phyloP scores from a whole-genome alignment of 2,113 vertebrate genomes.

The Papio anubis region DNA sequence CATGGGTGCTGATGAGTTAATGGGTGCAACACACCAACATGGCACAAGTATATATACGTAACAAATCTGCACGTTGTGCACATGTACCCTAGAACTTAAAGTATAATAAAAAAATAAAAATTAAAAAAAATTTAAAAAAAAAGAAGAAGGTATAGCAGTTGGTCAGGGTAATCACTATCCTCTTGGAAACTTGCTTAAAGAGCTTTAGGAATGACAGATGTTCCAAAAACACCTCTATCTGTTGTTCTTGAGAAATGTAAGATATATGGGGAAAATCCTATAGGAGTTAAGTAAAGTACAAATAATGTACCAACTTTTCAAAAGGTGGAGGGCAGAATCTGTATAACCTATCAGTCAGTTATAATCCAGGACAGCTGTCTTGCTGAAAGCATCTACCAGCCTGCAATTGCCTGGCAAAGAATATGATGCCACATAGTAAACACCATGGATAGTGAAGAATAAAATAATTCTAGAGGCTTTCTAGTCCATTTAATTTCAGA shows the following conservation, averaged over 20 bases:
- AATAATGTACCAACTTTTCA: not conserved
- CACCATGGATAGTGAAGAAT: not conserved
- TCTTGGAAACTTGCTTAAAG: not conserved
- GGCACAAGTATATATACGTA: too few relatives aligned
- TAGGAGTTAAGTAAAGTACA: not conserved
- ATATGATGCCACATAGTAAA: not conserved
- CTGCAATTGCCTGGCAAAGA: not conserved
- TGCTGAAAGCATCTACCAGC: not conserved
- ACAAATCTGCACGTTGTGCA: too few relatives aligned
- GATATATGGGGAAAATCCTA: not conserved
- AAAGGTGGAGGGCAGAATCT: not conserved
- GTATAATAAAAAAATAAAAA: too few relatives aligned
- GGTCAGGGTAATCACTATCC: not conserved
- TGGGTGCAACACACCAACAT: too few relatives aligned
- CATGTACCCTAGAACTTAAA: too few relatives aligned
- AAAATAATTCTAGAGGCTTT: conserved; percentile 14
- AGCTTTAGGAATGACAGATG: not conserved
- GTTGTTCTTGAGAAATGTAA: conserved; percentile 23
- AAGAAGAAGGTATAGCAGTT: not conserved
- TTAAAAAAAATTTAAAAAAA: accelerated
- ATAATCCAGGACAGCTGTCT: not conserved
- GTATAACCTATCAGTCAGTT: not conserved
- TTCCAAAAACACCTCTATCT: not conserved
- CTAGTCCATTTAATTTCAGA: not conserved
- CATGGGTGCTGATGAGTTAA: too few relatives aligned